These are phyloP conservation scores for Chaetophractus vellerosus DNA, from an alignment of 2,797 vertebrate species.

Conservation along the genomic window DNA sequence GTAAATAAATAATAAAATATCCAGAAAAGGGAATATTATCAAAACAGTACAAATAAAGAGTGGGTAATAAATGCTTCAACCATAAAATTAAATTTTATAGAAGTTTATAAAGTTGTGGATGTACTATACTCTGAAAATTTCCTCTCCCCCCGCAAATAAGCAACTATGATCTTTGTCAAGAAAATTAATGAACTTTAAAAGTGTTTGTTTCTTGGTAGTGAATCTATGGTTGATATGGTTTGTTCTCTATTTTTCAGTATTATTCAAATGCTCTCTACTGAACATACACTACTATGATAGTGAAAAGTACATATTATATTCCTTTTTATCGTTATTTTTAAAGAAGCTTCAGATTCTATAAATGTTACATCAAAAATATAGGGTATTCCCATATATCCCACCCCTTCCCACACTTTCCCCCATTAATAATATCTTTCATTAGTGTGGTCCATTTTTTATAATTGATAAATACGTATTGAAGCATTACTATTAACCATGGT, in stretches of 20 bases:
- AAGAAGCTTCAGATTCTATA: too few species aligned
- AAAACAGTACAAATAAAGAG: neutral
- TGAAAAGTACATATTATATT: neutral
- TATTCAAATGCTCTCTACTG: neutral
- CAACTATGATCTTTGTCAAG: neutral
- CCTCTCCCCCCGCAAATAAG: neutral
- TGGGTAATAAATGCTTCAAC: neutral
- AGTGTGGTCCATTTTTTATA: too few species aligned
- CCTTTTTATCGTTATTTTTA: too few species aligned
- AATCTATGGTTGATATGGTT: neutral
- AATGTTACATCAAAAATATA: too few species aligned
- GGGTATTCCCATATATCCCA: too few species aligned
- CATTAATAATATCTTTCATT: too few species aligned
- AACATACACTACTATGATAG: neutral
- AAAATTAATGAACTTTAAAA: conserved; percentile 43
- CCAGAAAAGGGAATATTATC: neutral
- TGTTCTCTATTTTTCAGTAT: conserved; percentile 17
- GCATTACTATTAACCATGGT: too few species aligned
- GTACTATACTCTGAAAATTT: neutral
- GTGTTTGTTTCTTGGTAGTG: neutral
- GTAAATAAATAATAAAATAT: neutral
- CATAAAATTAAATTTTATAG: conserved; percentile 1
- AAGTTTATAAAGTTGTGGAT: neutral
- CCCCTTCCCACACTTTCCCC: too few species aligned
- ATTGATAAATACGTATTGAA: too few species aligned